phyloP scores from a whole-genome alignment of 2,113 vertebrate genomes.

The Elachura formosa region DNA sequence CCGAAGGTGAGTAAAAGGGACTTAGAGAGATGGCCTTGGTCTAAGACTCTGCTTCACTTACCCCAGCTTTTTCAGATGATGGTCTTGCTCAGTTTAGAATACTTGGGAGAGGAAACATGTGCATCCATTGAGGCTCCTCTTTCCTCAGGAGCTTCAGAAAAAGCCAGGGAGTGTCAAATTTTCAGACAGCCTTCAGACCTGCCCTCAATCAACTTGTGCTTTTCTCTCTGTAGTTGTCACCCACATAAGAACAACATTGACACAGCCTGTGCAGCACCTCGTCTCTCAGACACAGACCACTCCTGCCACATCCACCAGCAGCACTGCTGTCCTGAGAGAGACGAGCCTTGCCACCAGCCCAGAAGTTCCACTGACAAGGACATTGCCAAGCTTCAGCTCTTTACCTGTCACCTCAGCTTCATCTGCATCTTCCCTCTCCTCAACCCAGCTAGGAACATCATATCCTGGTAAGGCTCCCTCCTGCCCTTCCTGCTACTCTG shows the following conservation, averaged over 20 bases:
- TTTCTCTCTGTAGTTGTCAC: not conserved
- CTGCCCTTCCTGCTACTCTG: not conserved
- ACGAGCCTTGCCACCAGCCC: not conserved
- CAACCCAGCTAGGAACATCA: not conserved
- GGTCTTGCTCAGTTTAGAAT: not conserved
- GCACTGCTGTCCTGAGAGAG: not conserved
- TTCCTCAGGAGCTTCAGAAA: not conserved
- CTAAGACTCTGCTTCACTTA: not conserved
- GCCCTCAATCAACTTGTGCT: not conserved
- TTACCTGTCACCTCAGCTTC: not conserved
- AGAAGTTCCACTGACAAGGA: not conserved
- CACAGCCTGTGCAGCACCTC: not conserved
- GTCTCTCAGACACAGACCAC: not conserved
- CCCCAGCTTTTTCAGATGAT: not conserved
- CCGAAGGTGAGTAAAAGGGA: not conserved
- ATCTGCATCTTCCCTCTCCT: not conserved
- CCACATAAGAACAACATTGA: not conserved
- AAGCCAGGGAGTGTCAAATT: not conserved
- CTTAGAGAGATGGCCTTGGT: not conserved
- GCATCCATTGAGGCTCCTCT: not conserved
- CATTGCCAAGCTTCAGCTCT: not conserved
- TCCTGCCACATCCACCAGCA: not conserved
- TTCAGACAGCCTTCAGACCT: not conserved
- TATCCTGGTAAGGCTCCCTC: not conserved
- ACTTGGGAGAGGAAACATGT: not conserved